These are phyloP conservation scores for Tonatia bakeri DNA, from an alignment of 2,113 vertebrate genomes.

Conservation along the genomic window DNA sequence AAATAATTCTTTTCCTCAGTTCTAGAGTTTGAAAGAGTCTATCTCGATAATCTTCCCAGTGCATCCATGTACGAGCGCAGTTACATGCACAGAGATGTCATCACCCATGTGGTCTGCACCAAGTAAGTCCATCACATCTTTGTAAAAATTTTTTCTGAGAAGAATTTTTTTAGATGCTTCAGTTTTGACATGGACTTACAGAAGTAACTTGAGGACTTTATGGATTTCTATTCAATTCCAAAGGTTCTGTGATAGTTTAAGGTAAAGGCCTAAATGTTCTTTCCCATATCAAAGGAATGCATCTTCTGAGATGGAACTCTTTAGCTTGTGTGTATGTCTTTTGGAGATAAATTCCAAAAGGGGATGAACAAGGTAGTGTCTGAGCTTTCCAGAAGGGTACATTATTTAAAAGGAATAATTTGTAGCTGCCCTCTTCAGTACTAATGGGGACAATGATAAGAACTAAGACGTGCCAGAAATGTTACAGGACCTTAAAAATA, in stretches of 20 bases:
- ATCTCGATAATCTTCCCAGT: constrained; percentile 94
- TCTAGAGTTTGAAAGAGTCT: constrained; percentile 93
- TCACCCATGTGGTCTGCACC: constrained; percentile 92
- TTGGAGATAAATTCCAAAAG: constrained; percentile 12
- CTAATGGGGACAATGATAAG: not conserved
- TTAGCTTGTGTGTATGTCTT: not conserved
- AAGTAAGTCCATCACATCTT: constrained; percentile 86
- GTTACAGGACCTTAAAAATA: not conserved
- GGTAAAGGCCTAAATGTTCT: not conserved
- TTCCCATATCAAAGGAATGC: not conserved
- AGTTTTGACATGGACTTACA: not conserved
- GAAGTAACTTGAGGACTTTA: not conserved
- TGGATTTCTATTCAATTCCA: constrained; percentile 20
- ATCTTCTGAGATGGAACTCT: not conserved
- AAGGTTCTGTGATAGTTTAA: not conserved
- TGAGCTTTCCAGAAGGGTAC: not conserved
- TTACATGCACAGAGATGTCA: constrained; percentile 99
- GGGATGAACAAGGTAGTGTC: not conserved
- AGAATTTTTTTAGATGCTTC: not conserved
- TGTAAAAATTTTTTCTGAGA: not conserved
- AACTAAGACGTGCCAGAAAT: not conserved
- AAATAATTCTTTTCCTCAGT: constrained; percentile 77
- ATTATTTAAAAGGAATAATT: not conserved
- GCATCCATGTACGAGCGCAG: constrained; percentile 97
- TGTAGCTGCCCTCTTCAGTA: not conserved